Conservation (phyloP, 2,797 vertebrate genomes). For the Dipus sagitta region DNA sequence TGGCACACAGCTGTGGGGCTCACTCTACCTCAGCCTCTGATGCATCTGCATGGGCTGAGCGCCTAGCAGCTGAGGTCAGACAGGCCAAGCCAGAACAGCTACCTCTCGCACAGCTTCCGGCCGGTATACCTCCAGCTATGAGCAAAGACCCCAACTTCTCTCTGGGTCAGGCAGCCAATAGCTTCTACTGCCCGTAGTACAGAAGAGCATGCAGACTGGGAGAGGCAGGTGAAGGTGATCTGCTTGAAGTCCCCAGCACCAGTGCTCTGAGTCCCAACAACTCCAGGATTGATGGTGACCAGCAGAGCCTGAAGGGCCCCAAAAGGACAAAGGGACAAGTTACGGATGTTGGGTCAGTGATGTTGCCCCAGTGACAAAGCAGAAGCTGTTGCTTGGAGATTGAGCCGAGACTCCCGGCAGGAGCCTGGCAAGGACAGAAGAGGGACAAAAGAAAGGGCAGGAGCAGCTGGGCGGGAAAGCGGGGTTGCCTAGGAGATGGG, state of each 20-base stretch:
- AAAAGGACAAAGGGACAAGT: neutral
- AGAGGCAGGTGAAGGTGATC: neutral
- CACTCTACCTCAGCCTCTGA: fast-evolving
- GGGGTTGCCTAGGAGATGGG: slow-evolving; percentile 68
- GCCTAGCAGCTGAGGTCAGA: too few relatives aligned
- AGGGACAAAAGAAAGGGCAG: slow-evolving; percentile 76
- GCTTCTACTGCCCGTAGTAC: neutral
- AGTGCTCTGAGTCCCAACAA: neutral
- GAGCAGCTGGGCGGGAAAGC: slow-evolving; percentile 59
- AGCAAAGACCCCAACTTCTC: neutral
- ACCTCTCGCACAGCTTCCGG: neutral
- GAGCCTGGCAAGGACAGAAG: slow-evolving; percentile 47
- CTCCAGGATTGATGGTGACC: neutral
- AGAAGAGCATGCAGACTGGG: neutral
- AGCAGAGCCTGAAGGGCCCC: neutral
- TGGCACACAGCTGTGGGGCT: neutral
- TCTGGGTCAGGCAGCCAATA: neutral
- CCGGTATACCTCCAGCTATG: neutral
- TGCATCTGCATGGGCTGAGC: neutral
- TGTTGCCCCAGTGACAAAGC: slow-evolving; percentile 49
- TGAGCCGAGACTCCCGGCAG: slow-evolving; percentile 66
- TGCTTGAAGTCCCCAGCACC: neutral
- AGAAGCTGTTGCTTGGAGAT: slow-evolving; percentile 68
- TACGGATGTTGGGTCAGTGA: neutral
- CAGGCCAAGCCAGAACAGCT: neutral